Evolutionary conservation across 2,113 vertebrate genomes (phyloP), one percentile per base, ranked within the genome.

Genomic region (Aegypius monachus): DNA sequence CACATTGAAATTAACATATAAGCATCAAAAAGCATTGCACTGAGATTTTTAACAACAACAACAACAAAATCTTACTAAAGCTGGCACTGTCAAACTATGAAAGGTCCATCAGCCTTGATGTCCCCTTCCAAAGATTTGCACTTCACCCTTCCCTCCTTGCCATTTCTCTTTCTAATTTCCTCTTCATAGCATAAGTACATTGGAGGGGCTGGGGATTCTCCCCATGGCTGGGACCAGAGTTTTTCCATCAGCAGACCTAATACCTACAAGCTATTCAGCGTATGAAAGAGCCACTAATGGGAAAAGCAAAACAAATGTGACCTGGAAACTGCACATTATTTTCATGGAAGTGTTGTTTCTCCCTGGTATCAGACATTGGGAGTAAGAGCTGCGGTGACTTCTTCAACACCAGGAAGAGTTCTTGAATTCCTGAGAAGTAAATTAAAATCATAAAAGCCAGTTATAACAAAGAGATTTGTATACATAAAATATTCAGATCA

Each of bases 241-340:
- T 83, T 80, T 86, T 67, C 63, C 55, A 65, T 23, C 42, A 80
- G 32, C 14, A 88, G 29, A 83, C 9, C 58, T 89, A 45, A 85
- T 38, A 82, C 53, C 21, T 80, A 50, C 63, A 67, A 67, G 32
- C 20, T 81, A 27, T 55, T 58, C 22, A 48, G 23, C 20, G 19
- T 14, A 34, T 31, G n/a, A 67, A 80, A 63, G 16, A 45, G 38
- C 1, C 16, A 8, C 42, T 68, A 81, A 78, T 10, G 13, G 29
- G 29, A 83, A 86, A 83, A 92, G 25, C 23, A 94, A 93, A 95
- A 70, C 13, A 10, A 77, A 83, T 42, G 50, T 89, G 63, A 89
- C 55, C 65, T 67, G 68, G 10, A 74, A 96, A 63, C 12, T 43
- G 29, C 29, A 77, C 17, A 5, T 61, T 48, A 68, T 83, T 66